phyloP scores from a whole-genome alignment of 2,113 vertebrate species.

The Leucosticte australis region DNA sequence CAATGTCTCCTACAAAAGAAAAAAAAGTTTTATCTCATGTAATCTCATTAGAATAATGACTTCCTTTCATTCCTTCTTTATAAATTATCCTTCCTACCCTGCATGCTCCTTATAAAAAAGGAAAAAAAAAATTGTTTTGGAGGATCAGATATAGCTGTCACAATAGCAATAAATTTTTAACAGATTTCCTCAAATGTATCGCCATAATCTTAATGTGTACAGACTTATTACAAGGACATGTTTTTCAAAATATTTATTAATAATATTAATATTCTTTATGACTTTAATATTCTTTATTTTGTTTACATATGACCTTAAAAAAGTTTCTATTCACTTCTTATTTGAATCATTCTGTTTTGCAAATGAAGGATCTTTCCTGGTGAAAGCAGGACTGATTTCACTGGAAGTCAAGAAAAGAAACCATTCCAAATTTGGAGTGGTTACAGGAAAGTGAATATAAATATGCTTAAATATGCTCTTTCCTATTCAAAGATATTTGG shows the following conservation, averaged over 20 bases:
- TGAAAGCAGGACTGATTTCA: not conserved
- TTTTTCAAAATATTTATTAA: not conserved
- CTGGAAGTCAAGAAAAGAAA: not conserved
- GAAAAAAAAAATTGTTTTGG: not conserved
- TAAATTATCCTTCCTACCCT: not conserved
- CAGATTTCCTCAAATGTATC: not conserved
- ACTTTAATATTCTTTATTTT: not conserved
- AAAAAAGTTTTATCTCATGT: not conserved
- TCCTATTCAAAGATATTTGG: not conserved
- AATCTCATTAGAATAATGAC: not conserved
- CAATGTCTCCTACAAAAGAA: not conserved
- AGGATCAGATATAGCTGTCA: not conserved
- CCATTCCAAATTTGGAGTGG: not conserved
- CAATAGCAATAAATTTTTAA: not conserved
- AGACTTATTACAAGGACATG: not conserved
- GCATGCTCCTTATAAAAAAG: rapidly evolving
- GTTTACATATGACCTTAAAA: not conserved
- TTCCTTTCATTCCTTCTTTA: not conserved
- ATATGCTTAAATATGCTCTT: not conserved
- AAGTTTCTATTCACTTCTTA: not conserved
- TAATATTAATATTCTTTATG: not conserved
- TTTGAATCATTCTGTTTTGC: not conserved
- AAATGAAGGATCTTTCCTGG: not conserved
- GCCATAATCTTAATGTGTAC: not conserved
- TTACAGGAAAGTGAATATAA: not conserved